Percentiles rank a stretch among this genome's conserved stretches.
Conservation (phyloP, 2,797 vertebrate genomes). For the Enteromius afrohamiltoni region DNA sequence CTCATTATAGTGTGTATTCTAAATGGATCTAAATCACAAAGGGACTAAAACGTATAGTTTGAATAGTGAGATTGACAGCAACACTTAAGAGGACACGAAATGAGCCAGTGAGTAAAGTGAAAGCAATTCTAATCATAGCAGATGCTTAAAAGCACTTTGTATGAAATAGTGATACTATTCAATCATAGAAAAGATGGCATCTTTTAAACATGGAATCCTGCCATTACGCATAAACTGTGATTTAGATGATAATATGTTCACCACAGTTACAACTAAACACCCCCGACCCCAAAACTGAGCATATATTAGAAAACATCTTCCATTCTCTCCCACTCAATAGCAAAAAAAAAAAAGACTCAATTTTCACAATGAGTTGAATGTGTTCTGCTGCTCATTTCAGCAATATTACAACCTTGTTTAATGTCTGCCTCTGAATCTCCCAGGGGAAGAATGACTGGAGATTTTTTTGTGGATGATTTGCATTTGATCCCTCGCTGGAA, state of each 20-base stretch:
- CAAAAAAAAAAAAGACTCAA: neutral
- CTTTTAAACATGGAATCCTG: constrained; percentile 29
- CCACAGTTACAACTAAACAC: constrained; percentile 2
- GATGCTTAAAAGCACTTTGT: neutral
- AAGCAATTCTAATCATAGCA: constrained; percentile 8
- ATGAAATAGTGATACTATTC: neutral
- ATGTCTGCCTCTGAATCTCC: constrained; percentile 21
- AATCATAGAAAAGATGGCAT: constrained; percentile 1
- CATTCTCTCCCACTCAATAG: constrained; percentile 23
- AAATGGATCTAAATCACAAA: constrained; percentile 64
- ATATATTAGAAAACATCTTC: constrained; percentile 10
- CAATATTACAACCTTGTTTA: constrained; percentile 30
- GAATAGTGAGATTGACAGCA: neutral
- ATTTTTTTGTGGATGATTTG: constrained; percentile 22
- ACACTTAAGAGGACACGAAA: constrained; percentile 1
- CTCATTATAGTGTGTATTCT: constrained; percentile 73
- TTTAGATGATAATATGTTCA: constrained; percentile 40
- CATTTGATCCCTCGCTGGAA: constrained; percentile 36
- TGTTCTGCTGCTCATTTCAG: constrained; percentile 35
- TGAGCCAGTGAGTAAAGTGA: constrained; percentile 11
- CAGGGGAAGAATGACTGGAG: neutral
- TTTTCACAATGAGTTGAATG: neutral
- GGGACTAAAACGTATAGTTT: constrained; percentile 54
- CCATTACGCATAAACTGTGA: constrained; percentile 27
- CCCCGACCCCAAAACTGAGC: constrained; percentile 20